Base-by-base conservation (phyloP, 2,797 vertebrate species). In the Erpetoichthys calabaricus region DNA sequence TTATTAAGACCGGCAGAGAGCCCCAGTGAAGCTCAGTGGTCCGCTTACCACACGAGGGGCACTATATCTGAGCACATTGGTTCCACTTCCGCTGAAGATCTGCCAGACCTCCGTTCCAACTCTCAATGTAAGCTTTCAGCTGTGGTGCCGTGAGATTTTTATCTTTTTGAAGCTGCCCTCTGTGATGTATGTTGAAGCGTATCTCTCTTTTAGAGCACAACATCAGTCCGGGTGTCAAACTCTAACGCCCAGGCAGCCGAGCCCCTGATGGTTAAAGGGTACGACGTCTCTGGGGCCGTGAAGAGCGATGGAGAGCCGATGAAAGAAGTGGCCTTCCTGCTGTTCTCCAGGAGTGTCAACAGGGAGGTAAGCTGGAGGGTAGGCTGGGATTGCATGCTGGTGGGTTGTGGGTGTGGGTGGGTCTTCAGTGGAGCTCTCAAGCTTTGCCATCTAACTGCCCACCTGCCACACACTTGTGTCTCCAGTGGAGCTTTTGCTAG, bases 261-360 rank as follows among this genome's bases (percentile, higher is more conserved):
- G 45, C 82, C 90, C 56, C 86, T 99, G 59, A 41, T 95, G 2
- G 94, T 99, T 5, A 91, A 89, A 10, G 96, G 94, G 57, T 99
- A 98, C 57, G 94, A 98, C 0, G 91, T 95, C 47, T 90, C 88
- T 0, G 96, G 96, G 57, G 91, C 89, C 57, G 96, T 99, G 47
- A 89, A 89, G 62, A 98, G 96, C 47, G 96, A 99, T 46, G 91
- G 94, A 64, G 96, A 99, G 57, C 96, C 96, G 44, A 97, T 98
- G 95, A 97, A 95, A 67, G 94, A 91, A 25, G 95, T 99, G 74
- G 91, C 89, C 77, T 98, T 99, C 65, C 86, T 99, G 1, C 89
- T 99, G 54, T 99, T 94, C 68, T 99, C 96, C 0, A 80, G 91
- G 45, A 74, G 73, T 0, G 83, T 92, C 56, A 68, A 73, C 58